These are phyloP conservation scores for Lumbricus terrestris DNA, from an alignment of 2,888 invertebrate species.

Conservation along the genomic window DNA sequence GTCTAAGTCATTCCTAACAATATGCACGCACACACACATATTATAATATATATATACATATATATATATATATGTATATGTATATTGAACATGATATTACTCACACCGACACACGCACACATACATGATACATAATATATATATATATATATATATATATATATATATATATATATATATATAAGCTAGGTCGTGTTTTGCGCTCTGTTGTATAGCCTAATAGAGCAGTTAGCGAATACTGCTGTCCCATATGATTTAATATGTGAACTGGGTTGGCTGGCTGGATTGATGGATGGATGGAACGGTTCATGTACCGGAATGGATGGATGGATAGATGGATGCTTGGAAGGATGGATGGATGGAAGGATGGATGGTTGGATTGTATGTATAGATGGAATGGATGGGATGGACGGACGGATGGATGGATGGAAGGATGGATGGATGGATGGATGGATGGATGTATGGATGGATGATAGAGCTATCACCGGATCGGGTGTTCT, in stretches of 20 bases:
- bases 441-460: neutral
- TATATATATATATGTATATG: no score
- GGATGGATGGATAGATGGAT: constrained; percentile 3
- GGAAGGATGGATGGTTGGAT: no score
- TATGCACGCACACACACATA: no score
- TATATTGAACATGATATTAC: no score
- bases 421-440: neutral
- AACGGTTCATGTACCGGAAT: neutral
- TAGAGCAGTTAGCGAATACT: no score
- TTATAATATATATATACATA: no score
- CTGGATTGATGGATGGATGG: neutral
- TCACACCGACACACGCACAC: no score
- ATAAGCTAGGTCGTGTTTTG: neutral
- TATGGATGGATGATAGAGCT: neutral
- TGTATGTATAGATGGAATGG: neutral
- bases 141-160: constrained; percentile 19
- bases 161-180: constrained; percentile 20
- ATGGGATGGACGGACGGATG: neutral
- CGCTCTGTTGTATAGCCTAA: no score
- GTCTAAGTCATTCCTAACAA: no score
- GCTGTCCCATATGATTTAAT: neutral
- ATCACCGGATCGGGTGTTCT: neutral
- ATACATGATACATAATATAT: no score
- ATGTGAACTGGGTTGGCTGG: neutral
- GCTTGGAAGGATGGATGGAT: neutral